Evolutionary conservation across 92 coral and sea anemone genomes (phyloP).

Genomic region (Epizoanthus ramosus): DNA sequence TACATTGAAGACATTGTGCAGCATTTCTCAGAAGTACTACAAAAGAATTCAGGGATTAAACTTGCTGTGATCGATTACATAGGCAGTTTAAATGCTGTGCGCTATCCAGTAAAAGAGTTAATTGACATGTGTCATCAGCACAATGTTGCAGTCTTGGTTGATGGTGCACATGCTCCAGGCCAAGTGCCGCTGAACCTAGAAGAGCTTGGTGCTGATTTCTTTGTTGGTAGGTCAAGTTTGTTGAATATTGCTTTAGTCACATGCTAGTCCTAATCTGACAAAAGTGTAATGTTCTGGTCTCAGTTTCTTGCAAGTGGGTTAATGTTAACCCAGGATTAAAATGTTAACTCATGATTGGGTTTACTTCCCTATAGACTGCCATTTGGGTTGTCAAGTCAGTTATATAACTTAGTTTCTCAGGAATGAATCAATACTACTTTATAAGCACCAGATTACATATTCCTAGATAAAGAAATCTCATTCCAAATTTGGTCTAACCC

Average conservation of each 20-base stretch:
- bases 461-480: too few relatives aligned
- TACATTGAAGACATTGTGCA: conserved; percentile 70
- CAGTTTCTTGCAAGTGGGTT: too few relatives aligned
- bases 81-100: conserved; percentile 71
- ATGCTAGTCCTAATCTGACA: too few relatives aligned
- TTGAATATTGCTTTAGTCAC: background rate
- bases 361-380: too few relatives aligned
- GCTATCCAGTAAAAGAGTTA: conserved; percentile 69
- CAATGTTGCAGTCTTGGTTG: conserved; percentile 72
- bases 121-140: conserved; percentile 72
- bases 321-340: too few relatives aligned
- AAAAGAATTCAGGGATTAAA: conserved; percentile 64
- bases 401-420: too few relatives aligned
- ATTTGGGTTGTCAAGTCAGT: too few relatives aligned
- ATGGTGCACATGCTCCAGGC: conserved; percentile 92
- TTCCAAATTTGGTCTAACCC: too few relatives aligned
- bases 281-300: too few relatives aligned
- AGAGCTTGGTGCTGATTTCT: conserved; percentile 82
- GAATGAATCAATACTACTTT: too few relatives aligned
- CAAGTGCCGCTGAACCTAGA: conserved; percentile 78
- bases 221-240: conserved; percentile 61
- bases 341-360: too few relatives aligned
- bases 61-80: conserved; percentile 78
- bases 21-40: conserved; percentile 70
- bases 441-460: too few relatives aligned